A percentile compares a stretch with the other conserved stretches of the same genome.
phyloP scores from a whole-genome alignment of 92 coral and sea anemone species.

The Montipora capitata region DNA sequence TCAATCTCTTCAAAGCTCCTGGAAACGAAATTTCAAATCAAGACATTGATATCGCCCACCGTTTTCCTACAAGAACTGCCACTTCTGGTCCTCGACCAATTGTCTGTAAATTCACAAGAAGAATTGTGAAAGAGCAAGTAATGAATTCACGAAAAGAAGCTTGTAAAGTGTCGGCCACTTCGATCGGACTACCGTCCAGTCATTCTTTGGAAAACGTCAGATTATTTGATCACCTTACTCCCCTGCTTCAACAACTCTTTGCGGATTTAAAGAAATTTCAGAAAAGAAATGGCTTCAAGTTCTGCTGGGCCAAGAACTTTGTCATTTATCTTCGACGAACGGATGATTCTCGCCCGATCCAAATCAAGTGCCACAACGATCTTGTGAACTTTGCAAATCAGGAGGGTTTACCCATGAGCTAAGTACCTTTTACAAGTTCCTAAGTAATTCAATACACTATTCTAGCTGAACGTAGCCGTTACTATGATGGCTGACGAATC shows the following conservation, averaged over 20 bases:
- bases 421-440: too few relatives aligned
- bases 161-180: conserved; percentile 21
- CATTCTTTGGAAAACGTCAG: conserved; percentile 18
- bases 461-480: too few relatives aligned
- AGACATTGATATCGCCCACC: conserved; percentile 29
- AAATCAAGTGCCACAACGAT: too few relatives aligned
- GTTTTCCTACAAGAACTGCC: conserved; percentile 28
- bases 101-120: too few relatives aligned
- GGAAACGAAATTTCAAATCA: conserved; percentile 45
- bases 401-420: too few relatives aligned
- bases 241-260: conserved; percentile 36
- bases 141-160: conserved; percentile 31
- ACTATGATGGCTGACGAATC: too few relatives aligned
- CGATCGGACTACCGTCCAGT: background rate
- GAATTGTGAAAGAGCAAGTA: background rate
- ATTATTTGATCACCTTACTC: conserved; percentile 54
- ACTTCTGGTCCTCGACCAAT: conserved; percentile 54
- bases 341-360: too few relatives aligned
- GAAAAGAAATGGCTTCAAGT: conserved; percentile 21
- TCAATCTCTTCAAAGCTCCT: conserved; percentile 36
- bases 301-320: conserved; percentile 19
- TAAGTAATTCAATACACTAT: background rate
- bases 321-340: too few relatives aligned
- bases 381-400: too few relatives aligned
- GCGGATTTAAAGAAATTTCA: background rate